These are phyloP conservation scores for Dicrostonyx torquatus DNA, from an alignment of 2,797 vertebrate genomes.

Conservation along the genomic window DNA sequence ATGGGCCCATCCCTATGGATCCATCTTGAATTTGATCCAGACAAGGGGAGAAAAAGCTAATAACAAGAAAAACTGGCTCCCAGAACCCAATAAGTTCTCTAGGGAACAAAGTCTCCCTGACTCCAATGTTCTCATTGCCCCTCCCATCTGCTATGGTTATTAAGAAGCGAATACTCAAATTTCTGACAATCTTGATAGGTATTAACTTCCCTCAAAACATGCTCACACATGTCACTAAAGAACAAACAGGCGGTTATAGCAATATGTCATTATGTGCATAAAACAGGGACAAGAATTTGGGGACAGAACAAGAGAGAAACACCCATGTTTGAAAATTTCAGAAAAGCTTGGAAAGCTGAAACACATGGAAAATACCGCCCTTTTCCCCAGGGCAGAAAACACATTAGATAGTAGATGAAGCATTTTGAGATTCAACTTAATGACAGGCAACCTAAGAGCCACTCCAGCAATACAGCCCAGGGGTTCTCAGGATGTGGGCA, in stretches of 20 bases:
- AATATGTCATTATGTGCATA: not conserved
- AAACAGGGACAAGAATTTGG: not conserved
- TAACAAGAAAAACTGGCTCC: slow-evolving; percentile 39
- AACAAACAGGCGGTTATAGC: not conserved
- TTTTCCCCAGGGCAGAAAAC: not conserved
- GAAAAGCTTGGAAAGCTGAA: not conserved
- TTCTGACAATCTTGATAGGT: not conserved
- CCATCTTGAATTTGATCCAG: slow-evolving; percentile 4
- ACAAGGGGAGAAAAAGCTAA: not conserved
- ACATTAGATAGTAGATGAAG: not conserved
- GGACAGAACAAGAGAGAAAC: not conserved
- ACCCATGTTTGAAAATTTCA: not conserved
- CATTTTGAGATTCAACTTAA: not conserved
- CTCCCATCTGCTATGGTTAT: not conserved
- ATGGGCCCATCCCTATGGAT: not conserved
- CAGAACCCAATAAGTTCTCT: not conserved
- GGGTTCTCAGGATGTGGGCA: not conserved
- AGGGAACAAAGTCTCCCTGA: not conserved
- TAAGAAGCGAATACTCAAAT: not conserved
- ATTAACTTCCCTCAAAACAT: not conserved
- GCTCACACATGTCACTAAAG: not conserved
- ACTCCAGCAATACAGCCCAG: not conserved
- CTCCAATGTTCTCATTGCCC: not conserved
- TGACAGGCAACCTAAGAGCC: not conserved
- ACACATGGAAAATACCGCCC: not conserved